These are phyloP conservation scores for Ptilodon capucinus DNA, from an alignment of 2,888 invertebrate species.

Conservation along the genomic window DNA sequence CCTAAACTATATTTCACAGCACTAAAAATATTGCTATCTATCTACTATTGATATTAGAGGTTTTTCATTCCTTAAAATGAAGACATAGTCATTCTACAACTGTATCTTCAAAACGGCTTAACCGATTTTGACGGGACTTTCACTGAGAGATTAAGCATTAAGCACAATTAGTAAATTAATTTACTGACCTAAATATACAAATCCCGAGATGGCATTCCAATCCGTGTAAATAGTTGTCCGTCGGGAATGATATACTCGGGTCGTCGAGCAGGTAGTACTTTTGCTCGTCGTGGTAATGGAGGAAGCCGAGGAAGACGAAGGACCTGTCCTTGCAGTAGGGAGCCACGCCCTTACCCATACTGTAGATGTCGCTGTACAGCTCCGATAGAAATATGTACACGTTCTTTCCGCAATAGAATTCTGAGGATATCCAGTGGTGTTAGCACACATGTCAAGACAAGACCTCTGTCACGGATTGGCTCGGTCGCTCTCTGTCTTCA, in stretches of 20 bases:
- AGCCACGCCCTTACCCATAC: constrained; percentile 64
- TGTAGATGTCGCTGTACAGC: constrained; percentile 72
- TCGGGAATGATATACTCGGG: constrained; percentile 68
- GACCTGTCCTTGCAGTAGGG: constrained; percentile 71
- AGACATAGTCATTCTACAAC: too few relatives aligned
- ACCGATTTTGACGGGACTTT: too few relatives aligned
- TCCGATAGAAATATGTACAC: constrained; percentile 73
- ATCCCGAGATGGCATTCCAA: constrained; percentile 69
- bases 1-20: too few relatives aligned
- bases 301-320: constrained; percentile 70
- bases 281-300: constrained; percentile 68
- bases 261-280: constrained; percentile 73
- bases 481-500: too few relatives aligned
- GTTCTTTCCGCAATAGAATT: constrained; percentile 75
- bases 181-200: constrained; percentile 66
- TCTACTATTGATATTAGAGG: too few relatives aligned
- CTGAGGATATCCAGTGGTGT: constrained; percentile 52
- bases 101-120: too few relatives aligned
- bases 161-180: too few relatives aligned
- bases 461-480: too few relatives aligned
- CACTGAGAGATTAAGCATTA: too few relatives aligned
- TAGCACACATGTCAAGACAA: too few relatives aligned
- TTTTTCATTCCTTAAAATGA: too few relatives aligned
- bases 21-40: too few relatives aligned
- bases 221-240: constrained; percentile 71